Base-by-base conservation (phyloP, 2,888 invertebrate species). In the Lepidochrysops patricia region DNA sequence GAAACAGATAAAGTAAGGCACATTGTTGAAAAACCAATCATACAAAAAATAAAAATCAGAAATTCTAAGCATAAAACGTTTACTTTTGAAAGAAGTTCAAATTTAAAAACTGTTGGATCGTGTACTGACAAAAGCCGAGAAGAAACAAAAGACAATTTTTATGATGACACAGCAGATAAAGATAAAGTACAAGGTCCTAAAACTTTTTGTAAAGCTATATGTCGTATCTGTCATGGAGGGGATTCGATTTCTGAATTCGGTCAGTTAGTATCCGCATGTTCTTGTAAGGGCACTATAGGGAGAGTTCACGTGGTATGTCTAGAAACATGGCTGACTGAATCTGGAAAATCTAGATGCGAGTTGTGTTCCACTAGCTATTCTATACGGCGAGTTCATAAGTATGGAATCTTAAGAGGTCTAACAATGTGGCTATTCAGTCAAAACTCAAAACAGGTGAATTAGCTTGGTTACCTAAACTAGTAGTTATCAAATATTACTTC, bases 271-370 rank as follows among this genome's bases (percentile, higher is more conserved):
- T 87, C 87, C 0, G 84, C 88, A 0, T 89, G 89, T 64, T 90
- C 77, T 1, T 89, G 89, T 63, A 77, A 88, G 0, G 95, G 95
- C 0, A 93, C 94, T 1, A 92, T 95, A 66, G 94, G 94, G 0
- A 89, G 93, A 60, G 92, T 94, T 9, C 94, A 95, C 76, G 90
- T 93, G 1, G 90, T 91, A 61, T 95, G 95, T 73, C 80, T 95
- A 67, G 94, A 95, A 78, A 90, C 91, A 58, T 95, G 95, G 95
- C 82, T 95, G 37, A 93, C 94, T 1, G 93, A 94, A 73, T 93
- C 93, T 1, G 93, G 94, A 29, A 91, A 92, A 62, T 92, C 91
- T 6, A 84, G 87, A 32, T 95, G 95, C 73, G 95, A 95, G 74
- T 86, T 95, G 19, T 95, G 95, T 75, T 92, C 93, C 19, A 91